Evolutionary conservation across 2,797 vertebrate genomes (phyloP), one percentile per base, ranked within the genome.

Genomic region (Sphenopsis melanotis): DNA sequence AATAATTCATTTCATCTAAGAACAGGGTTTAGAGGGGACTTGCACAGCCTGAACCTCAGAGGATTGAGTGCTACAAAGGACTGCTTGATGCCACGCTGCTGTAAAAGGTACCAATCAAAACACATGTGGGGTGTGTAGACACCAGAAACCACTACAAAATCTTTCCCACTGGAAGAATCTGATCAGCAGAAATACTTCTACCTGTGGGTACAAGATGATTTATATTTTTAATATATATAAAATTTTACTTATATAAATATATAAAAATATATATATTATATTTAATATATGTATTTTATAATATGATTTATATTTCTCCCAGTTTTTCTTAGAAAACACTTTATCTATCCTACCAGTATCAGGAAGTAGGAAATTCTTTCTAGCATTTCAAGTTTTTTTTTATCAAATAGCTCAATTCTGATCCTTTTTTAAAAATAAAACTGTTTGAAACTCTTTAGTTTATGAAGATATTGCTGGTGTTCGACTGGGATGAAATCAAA

Each of bases 391-490:
- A 60, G 11, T 6, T 29, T 52, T 47, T 91, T 60, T 56, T 59
- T 1, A 42, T 37, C 26, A 64, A 90, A 75, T 6, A 56, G 10
- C 6, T 89, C 16, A 1, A 6, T 42, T 77, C 47, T 26, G 2
- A 34, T 50, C 12, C 22, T 65, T 82, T 80, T 41, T 37, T 8
- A 8, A 13, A 19, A 60, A 69, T 4, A 60, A 11, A 29, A 39
- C 14, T 21, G 2, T 34, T 64, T 64, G 4, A 53, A 71, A 39
- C 11, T 57, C 6, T 37, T 76, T 21, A 26, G 16, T 55, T 72
- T 44, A 27, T 55, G n/a, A 77, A 71, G 74, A 32, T 5, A 10
- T 30, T 0, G 0, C 5, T 47, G 9, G 11, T 39, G 22, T 19
- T 64, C 7, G 74, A 80, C 4, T 75, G 17, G 41, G n/a, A 53